Evolutionary conservation across 1,140 invertebrate species (phyloP), one percentile per base, ranked within the genome.

Genomic region (Drosophila biarmipes): DNA sequence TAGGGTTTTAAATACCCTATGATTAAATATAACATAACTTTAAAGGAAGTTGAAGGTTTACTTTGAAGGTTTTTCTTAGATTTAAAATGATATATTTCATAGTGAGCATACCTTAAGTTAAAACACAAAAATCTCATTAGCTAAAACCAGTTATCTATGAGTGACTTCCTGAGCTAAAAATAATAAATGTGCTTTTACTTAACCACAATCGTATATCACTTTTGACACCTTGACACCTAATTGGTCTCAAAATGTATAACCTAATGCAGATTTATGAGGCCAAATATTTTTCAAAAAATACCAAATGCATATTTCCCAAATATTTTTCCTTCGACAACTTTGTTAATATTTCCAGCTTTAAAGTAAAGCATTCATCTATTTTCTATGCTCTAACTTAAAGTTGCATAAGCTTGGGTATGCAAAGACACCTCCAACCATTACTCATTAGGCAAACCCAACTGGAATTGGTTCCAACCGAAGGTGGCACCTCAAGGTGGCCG

Each of bases 401-500:
- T 19, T 6, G 12, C 8, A 11, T 17, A 5, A 29, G 14, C 10
- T 21, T 15, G 34, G 27, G 62, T 51, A 49, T 51, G 21, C n/a
- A 21, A 48, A 10, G 45, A 14, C n/a, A 31, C 12, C 58, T 38
- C 21, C 11, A 51, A 62, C 35, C 45, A 69, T 69, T 54, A 48
- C 34, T 56, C 67, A 69, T 69, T 68, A 56, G 46, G 51, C 14
- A 19, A 69, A 38, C 42, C 66, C 31, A 55, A 31, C 63, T n/a
- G 31, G 17, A 57, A 63, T 63, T 63, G 40, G 31, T 40, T n/a
- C 11, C 31, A 17, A 57, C 53, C 40, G 29, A 29, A 69, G 48
- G 67, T 71, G 67, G 64, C 67, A 71, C 67, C 67, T 69, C 64
- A 69, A 71, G 64, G 66, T 69, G 42, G 46, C 63, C 48, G 54